These are phyloP conservation scores for Oreortyx pictus DNA, from an alignment of 2,797 vertebrate species.

Conservation along the genomic window DNA sequence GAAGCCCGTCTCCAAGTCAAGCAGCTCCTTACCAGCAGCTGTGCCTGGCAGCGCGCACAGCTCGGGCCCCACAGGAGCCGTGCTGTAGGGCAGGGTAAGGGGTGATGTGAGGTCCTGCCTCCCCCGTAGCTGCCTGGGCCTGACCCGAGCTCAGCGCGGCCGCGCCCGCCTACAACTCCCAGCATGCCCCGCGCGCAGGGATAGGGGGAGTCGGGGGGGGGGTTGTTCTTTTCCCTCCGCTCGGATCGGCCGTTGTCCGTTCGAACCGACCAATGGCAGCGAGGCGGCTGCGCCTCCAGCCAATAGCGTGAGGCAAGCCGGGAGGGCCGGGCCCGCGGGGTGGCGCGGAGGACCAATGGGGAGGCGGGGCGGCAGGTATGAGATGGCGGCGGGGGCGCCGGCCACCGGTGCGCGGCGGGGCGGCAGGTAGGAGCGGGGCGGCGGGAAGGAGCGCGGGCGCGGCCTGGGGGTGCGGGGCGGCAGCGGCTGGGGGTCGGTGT, in stretches of 20 bases:
- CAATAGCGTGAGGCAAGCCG: fast-evolving
- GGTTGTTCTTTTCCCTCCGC: no score
- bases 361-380: slow-evolving; percentile 71
- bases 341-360: slow-evolving; percentile 28
- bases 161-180: slow-evolving; percentile 21
- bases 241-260: background rate
- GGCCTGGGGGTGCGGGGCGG: no score
- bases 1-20: background rate
- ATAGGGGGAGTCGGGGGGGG: no score
- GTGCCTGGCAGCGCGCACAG: background rate
- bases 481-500: no score
- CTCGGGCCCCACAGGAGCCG: background rate
- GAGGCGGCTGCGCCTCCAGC: fast-evolving
- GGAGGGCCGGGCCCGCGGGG: background rate
- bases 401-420: background rate
- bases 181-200: background rate
- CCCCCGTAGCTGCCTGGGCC: no score
- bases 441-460: background rate
- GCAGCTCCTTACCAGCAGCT: background rate
- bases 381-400: slow-evolving; percentile 64
- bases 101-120: background rate
- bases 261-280: slow-evolving; percentile 41
- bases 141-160: no score
- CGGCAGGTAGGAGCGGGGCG: background rate
- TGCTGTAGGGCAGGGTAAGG: background rate